phyloP scores from a whole-genome alignment of 1,140 invertebrate genomes.

The Steinernema feltiae region DNA sequence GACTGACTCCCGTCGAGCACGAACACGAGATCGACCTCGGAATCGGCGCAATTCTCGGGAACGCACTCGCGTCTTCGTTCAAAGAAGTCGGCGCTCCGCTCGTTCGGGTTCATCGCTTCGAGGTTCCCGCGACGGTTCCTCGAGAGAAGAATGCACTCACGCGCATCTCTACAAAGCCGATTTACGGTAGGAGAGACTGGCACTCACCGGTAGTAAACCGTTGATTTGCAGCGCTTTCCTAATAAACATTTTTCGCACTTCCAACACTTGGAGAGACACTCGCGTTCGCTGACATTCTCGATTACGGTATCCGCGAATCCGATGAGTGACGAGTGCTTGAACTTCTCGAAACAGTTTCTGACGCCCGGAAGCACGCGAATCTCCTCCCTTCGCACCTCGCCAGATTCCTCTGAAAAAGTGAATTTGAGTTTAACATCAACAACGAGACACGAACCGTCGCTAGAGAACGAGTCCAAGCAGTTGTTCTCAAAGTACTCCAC shows the following conservation, averaged over 20 bases:
- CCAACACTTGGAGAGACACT: conserved; percentile 23
- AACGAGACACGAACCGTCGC: not conserved
- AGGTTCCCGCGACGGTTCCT: not conserved
- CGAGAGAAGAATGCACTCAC: conserved; percentile 18
- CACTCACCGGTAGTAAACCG: conserved; percentile 17
- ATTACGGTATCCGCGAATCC: conserved; percentile 18
- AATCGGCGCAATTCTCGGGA: conserved; percentile 18
- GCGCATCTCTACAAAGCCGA: not conserved
- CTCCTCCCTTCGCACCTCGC: not conserved
- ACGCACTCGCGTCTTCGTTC: conserved; percentile 18
- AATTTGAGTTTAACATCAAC: not conserved
- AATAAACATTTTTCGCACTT: conserved; percentile 12
- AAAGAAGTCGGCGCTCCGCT: conserved; percentile 9
- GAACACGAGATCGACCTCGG: conserved; percentile 14
- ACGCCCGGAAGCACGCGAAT: conserved; percentile 14
- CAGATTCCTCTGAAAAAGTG: not conserved
- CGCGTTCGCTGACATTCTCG: conserved; percentile 16
- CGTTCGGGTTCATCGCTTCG: not conserved
- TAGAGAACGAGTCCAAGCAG: not conserved
- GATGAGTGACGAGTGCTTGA: conserved; percentile 23
- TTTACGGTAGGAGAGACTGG: not conserved
- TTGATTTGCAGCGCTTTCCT: conserved; percentile 17
- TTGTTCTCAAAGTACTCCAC: conserved; percentile 21
- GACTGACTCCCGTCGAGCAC: conserved; percentile 1
- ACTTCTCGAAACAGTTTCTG: conserved; percentile 20